phyloP scores from a whole-genome alignment of 2,797 vertebrate genomes.

The Telmatherina bonti region DNA sequence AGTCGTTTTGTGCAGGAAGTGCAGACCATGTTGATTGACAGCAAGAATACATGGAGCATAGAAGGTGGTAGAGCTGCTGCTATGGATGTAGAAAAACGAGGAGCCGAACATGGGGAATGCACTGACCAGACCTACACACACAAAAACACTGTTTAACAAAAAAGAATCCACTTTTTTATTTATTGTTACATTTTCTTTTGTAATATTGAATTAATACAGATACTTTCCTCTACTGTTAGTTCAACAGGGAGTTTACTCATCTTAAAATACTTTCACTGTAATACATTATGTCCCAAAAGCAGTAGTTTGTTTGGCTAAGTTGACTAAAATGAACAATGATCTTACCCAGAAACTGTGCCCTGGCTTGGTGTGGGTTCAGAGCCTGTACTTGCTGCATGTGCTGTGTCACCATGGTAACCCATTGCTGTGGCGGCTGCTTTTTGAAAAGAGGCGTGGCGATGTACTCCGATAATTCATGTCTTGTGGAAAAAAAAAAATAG shows the following conservation, averaged over 20 bases:
- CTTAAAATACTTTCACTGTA: too few species aligned
- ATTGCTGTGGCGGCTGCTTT: constrained; percentile 87
- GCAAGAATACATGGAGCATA: constrained; percentile 93
- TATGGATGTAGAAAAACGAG: constrained; percentile 98
- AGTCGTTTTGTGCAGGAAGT: constrained; percentile 93
- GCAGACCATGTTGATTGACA: constrained; percentile 94
- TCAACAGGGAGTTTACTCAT: background rate
- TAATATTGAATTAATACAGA: background rate
- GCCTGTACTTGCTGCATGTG: constrained; percentile 91
- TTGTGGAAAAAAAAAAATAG: constrained; percentile 60
- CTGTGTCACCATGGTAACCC: constrained; percentile 90
- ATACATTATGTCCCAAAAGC: too few species aligned
- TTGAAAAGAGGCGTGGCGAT: constrained; percentile 88
- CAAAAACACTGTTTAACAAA: background rate
- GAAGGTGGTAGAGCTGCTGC: constrained; percentile 91
- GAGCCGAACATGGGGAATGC: constrained; percentile 96
- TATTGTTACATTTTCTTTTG: background rate
- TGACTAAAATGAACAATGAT: constrained; percentile 27
- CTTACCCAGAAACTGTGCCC: constrained; percentile 94
- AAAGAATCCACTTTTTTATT: background rate
- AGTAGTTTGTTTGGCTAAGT: too few species aligned
- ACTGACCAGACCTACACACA: constrained; percentile 89
- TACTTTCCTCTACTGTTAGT: background rate
- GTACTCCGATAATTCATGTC: constrained; percentile 92
- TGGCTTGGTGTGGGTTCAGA: constrained; percentile 92